These are phyloP conservation scores for Morpho deidamia DNA, from an alignment of 2,888 invertebrate species.

Conservation along the genomic window DNA sequence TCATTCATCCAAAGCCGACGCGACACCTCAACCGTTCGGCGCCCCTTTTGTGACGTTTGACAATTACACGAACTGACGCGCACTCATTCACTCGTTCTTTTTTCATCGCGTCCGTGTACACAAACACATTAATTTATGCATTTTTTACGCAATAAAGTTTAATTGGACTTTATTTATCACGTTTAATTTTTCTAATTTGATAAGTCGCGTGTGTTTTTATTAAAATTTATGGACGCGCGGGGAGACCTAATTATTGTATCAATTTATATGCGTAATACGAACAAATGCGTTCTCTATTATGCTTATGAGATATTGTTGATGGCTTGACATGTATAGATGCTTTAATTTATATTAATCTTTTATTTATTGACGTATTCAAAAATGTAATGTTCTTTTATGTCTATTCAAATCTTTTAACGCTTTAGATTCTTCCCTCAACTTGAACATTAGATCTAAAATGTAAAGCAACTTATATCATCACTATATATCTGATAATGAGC, in stretches of 20 bases:
- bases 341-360: conserved; percentile 26
- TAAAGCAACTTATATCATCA: too few species aligned
- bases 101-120: conserved; percentile 37
- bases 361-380: conserved; percentile 15
- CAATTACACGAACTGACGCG: conserved; percentile 41
- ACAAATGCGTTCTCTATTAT: conserved; percentile 56
- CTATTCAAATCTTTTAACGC: too few species aligned
- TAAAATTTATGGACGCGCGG: conserved; percentile 60
- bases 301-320: conserved; percentile 13
- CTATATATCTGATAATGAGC: too few species aligned
- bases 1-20: conserved; percentile 18
- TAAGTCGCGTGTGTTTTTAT: conserved; percentile 59
- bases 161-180: conserved; percentile 76
- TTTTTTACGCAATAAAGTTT: conserved; percentile 77
- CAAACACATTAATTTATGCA: conserved; percentile 69
- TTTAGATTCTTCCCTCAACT: too few species aligned
- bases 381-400: too few species aligned
- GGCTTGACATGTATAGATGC: conserved; percentile 1
- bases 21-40: conserved; percentile 39
- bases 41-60: conserved; percentile 24
- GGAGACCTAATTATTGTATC: conserved; percentile 46
- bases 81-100: conserved; percentile 31
- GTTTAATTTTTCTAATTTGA: conserved; percentile 78
- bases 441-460: too few species aligned
- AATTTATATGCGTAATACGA: conserved; percentile 64